Conservation (phyloP, 2,797 vertebrate genomes). For the Cetoscarus ocellatus region DNA sequence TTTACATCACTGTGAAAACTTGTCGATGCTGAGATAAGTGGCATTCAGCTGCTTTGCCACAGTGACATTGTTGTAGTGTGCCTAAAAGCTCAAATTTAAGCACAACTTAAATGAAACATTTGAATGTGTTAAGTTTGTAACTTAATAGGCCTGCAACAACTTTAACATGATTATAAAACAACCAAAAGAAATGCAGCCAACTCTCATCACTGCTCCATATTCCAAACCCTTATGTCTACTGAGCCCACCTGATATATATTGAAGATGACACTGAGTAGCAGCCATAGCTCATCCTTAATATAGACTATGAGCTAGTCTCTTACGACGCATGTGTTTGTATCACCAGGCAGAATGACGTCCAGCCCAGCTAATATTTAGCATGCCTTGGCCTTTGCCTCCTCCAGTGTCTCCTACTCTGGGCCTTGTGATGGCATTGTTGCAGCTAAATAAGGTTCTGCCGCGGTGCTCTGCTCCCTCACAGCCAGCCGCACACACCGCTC, state of each 20-base stretch:
- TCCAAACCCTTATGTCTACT: slow-evolving; percentile 4
- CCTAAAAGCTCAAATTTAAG: no score
- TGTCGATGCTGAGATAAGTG: no score
- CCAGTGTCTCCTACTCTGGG: slow-evolving; percentile 54
- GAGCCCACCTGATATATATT: slow-evolving; percentile 16
- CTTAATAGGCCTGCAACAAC: no score
- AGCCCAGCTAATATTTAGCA: slow-evolving; percentile 73
- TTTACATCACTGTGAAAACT: no score
- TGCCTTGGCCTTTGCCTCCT: slow-evolving; percentile 65
- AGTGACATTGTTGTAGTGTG: no score
- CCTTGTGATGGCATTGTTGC: slow-evolving; percentile 74
- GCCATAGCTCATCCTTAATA: slow-evolving; percentile 51
- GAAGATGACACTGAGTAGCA: slow-evolving; percentile 51
- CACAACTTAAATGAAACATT: no score
- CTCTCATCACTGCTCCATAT: not conserved
- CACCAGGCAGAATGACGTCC: slow-evolving; percentile 69
- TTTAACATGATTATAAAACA: not conserved
- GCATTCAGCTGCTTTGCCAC: no score
- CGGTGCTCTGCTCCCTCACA: slow-evolving; percentile 32
- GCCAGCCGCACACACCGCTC: slow-evolving; percentile 49
- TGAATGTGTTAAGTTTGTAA: no score
- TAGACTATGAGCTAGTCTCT: slow-evolving; percentile 67
- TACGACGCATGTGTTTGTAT: slow-evolving; percentile 57
- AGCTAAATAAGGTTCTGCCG: slow-evolving; percentile 75
- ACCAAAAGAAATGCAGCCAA: not conserved